phyloP scores from a whole-genome alignment of 2,113 vertebrate species.

The Saccopteryx leptura region DNA sequence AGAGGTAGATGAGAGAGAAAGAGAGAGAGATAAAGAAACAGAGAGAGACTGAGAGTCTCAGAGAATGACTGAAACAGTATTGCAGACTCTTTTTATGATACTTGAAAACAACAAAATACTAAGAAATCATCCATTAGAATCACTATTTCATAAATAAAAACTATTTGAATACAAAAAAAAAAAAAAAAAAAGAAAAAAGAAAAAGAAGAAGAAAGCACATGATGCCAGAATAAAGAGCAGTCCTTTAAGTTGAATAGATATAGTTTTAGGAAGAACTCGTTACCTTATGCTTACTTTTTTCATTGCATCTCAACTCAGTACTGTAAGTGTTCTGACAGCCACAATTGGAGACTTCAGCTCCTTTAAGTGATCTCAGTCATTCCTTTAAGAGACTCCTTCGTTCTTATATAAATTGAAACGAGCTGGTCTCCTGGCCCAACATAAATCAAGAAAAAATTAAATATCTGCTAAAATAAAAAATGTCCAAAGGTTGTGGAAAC shows the following conservation, averaged over 20 bases:
- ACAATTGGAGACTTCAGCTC: background rate
- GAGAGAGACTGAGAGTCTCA: background rate
- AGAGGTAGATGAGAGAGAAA: background rate
- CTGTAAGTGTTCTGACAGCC: background rate
- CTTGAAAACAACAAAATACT: background rate
- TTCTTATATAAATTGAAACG: background rate
- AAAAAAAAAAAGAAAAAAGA: too few species aligned
- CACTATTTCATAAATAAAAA: slow-evolving; percentile 17
- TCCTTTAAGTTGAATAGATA: background rate
- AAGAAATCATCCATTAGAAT: background rate
- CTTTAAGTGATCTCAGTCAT: background rate
- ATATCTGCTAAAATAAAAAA: background rate
- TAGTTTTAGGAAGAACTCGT: background rate
- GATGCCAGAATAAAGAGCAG: background rate
- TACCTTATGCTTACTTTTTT: background rate
- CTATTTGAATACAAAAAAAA: background rate
- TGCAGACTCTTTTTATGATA: background rate
- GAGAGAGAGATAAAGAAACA: background rate
- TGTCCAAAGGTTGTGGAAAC: background rate
- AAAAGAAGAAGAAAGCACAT: background rate
- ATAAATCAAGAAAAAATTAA: slow-evolving; percentile 20
- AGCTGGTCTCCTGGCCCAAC: background rate
- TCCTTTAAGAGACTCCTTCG: background rate
- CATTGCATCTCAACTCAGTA: background rate
- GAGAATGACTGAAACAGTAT: background rate